Conservation (phyloP, 2,888 invertebrate species). For the Tanytarsus gracilentus region DNA sequence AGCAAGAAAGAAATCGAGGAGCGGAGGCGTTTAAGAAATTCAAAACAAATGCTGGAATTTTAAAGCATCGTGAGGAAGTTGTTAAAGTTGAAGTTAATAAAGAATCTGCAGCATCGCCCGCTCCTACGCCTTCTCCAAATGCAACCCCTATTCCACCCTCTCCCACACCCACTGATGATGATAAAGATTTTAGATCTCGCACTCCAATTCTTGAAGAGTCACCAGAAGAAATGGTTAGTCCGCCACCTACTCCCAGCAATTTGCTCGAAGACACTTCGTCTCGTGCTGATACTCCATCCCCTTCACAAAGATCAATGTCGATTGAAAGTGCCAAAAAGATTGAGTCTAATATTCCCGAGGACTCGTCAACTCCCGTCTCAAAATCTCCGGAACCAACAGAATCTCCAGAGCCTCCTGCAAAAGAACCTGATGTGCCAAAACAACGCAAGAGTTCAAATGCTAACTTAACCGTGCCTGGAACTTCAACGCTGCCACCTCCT, state of each 20-base stretch:
- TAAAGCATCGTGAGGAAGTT: not conserved
- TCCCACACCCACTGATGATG: not conserved
- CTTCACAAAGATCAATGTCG: too few relatives aligned
- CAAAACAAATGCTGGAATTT: conserved; percentile 23
- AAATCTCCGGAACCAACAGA: not conserved
- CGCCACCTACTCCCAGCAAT: too few relatives aligned
- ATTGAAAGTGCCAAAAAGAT: conserved; percentile 10
- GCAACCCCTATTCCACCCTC: conserved; percentile 19
- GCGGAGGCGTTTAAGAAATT: conserved; percentile 9
- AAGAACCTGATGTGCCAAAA: conserved; percentile 34
- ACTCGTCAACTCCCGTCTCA: conserved; percentile 43
- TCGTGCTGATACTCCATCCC: too few relatives aligned
- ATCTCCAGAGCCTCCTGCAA: conserved; percentile 1
- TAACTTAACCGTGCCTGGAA: not conserved
- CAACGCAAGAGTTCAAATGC: conserved; percentile 32
- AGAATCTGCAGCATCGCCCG: not conserved
- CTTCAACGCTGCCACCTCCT: conserved; percentile 37
- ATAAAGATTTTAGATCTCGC: conserved; percentile 44
- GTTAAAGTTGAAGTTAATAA: conserved; percentile 31
- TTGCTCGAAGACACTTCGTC: too few relatives aligned
- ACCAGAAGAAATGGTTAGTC: conserved; percentile 42
- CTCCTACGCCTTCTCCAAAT: conserved; percentile 6
- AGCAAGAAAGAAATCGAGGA: conserved; percentile 15
- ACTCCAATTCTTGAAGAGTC: conserved; percentile 53
- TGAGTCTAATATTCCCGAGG: not conserved